These are phyloP conservation scores for Trichonephila clavipes DNA, from an alignment of 1,140 invertebrate species.

Conservation along the genomic window DNA sequence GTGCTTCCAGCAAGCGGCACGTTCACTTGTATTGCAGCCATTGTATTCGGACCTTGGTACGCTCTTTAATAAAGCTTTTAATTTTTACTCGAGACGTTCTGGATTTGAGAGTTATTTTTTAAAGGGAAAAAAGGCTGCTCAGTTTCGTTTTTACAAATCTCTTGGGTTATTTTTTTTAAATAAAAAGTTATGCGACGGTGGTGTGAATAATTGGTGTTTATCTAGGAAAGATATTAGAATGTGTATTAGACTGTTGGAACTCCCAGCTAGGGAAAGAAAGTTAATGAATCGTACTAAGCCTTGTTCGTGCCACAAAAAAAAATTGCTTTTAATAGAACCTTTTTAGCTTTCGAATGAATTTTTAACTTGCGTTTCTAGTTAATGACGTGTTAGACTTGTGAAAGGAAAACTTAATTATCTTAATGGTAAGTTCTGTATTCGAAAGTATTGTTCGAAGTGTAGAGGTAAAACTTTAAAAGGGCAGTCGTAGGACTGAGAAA, in stretches of 20 bases:
- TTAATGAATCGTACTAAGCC: neutral
- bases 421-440: too few species aligned
- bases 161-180: neutral
- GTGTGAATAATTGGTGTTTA: neutral
- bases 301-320: neutral
- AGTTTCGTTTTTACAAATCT: slow-evolving; percentile 26
- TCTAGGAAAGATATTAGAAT: neutral
- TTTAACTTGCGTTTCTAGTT: neutral
- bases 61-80: slow-evolving; percentile 50
- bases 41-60: slow-evolving; percentile 21
- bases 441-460: too few species aligned
- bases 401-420: too few species aligned
- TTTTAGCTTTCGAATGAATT: neutral
- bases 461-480: too few species aligned
- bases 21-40: slow-evolving; percentile 15
- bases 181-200: neutral
- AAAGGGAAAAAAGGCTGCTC: neutral
- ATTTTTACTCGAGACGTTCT: slow-evolving; percentile 44
- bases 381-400: too few species aligned
- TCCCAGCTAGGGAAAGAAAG: neutral
- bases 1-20: slow-evolving; percentile 19
- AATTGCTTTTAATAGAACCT: neutral
- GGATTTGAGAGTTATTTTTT: too few species aligned
- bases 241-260: neutral
- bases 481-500: too few species aligned